Conservation (phyloP, 2,797 vertebrate genomes). For the Anguilla obscura region DNA sequence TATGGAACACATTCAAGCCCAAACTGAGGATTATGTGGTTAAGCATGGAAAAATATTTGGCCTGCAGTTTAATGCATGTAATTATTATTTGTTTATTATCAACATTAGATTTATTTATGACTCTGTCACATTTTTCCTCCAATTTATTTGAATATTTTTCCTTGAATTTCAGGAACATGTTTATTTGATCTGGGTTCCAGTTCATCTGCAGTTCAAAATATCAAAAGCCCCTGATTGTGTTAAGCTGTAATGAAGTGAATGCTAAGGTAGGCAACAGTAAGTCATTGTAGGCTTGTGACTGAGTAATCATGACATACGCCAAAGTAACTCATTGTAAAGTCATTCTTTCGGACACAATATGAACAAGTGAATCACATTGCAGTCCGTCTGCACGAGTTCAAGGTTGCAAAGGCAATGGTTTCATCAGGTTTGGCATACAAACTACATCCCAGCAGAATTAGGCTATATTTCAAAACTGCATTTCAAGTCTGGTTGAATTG, state of each 20-base stretch:
- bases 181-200: neutral
- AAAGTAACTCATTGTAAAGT: neutral
- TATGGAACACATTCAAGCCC: neutral
- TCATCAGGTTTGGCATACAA: neutral
- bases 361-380: neutral
- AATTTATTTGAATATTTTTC: neutral
- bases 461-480: neutral
- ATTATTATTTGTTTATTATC: neutral
- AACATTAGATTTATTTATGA: neutral
- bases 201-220: neutral
- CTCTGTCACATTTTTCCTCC: neutral
- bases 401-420: neutral
- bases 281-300: neutral
- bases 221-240: neutral
- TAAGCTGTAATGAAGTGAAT: too few relatives aligned
- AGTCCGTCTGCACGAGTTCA: neutral
- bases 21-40: neutral
- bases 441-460: neutral
- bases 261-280: neutral
- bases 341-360: neutral
- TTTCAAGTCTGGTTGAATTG: neutral
- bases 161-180: neutral
- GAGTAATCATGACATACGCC: neutral
- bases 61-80: neutral
- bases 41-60: neutral